A percentile compares a stretch with the other conserved stretches of the same genome.
Evolutionary conservation across 2,888 invertebrate genomes (phyloP).

Genomic region (Morpho helenor): DNA sequence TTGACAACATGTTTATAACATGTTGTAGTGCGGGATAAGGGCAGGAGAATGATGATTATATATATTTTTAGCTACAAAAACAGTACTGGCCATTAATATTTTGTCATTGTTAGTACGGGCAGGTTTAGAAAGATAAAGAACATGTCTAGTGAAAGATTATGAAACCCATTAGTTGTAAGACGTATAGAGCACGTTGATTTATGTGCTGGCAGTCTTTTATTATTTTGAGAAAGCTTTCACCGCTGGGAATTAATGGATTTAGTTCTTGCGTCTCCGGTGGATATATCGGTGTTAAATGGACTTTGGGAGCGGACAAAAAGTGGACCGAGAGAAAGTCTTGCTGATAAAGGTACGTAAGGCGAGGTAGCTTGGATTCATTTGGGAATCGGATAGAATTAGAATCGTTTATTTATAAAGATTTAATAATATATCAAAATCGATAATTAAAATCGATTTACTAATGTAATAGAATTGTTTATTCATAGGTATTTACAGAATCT

Average conservation of each 20-base stretch:
- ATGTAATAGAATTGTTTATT: too few species aligned
- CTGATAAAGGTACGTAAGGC: too few species aligned
- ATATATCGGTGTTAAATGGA: conserved; percentile 15
- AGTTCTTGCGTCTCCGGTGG: conserved; percentile 7
- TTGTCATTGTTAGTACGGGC: conserved; percentile 6
- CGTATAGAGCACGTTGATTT: conserved; percentile 32
- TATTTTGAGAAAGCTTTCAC: conserved; percentile 32
- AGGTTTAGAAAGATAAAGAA: conserved; percentile 11
- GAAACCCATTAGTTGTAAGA: conserved; percentile 28
- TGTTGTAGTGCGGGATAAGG: too few species aligned
- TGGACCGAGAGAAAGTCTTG: background rate
- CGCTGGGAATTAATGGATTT: conserved; percentile 20
- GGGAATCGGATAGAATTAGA: too few species aligned
- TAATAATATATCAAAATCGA: too few species aligned
- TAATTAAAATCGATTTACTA: too few species aligned
- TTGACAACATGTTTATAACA: too few species aligned
- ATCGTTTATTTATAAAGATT: too few species aligned
- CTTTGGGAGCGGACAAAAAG: conserved; percentile 6
- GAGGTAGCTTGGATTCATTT: too few species aligned
- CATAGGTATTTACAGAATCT: too few species aligned
- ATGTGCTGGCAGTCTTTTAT: conserved; percentile 33
- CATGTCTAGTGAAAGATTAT: conserved; percentile 23
- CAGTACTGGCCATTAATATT: conserved; percentile 6
- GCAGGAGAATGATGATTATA: too few species aligned
- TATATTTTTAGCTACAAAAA: background rate